phyloP scores from a whole-genome alignment of 2,888 invertebrate genomes.

The Embidobia sp. region DNA sequence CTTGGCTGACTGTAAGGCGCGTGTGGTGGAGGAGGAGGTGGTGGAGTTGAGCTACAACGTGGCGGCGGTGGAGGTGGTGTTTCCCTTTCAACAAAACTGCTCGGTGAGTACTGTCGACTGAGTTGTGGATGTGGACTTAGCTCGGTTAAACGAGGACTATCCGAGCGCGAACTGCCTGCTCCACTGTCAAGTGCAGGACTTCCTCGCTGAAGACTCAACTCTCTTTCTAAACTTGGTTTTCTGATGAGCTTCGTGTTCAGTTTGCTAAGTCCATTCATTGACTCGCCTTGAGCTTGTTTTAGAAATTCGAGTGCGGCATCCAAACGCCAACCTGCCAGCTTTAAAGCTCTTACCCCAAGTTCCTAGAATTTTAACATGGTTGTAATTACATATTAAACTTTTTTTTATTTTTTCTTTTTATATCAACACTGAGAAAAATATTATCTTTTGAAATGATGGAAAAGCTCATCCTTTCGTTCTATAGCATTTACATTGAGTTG shows the following conservation, averaged over 20 bases:
- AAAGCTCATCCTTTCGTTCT: too few relatives aligned
- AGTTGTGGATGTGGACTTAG: slow-evolving; percentile 85
- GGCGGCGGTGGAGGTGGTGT: slow-evolving; percentile 88
- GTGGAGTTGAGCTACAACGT: slow-evolving; percentile 87
- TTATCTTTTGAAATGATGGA: too few relatives aligned
- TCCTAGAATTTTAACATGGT: slow-evolving; percentile 86
- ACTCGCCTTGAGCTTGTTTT: slow-evolving; percentile 85
- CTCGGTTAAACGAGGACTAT: slow-evolving; percentile 90
- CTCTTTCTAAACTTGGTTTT: slow-evolving; percentile 94
- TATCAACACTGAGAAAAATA: too few relatives aligned
- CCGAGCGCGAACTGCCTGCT: slow-evolving; percentile 93
- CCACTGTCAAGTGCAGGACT: slow-evolving; percentile 94
- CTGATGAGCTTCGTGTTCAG: slow-evolving; percentile 88
- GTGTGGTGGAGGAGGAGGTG: slow-evolving; percentile 84
- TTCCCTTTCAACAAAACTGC: slow-evolving; percentile 83
- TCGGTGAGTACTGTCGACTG: slow-evolving; percentile 88
- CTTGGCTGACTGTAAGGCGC: slow-evolving; percentile 82
- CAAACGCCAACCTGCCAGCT: slow-evolving; percentile 87
- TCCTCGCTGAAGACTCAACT: slow-evolving; percentile 88
- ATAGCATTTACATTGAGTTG: too few relatives aligned
- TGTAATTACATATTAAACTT: too few relatives aligned
- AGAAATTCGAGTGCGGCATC: slow-evolving; percentile 88
- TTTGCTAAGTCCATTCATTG: slow-evolving; percentile 84
- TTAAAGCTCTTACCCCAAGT: slow-evolving; percentile 86
- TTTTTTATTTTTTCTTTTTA: too few relatives aligned